These are phyloP conservation scores for Plectus sambesii DNA, from an alignment of 1,140 invertebrate species.

Conservation along the genomic window DNA sequence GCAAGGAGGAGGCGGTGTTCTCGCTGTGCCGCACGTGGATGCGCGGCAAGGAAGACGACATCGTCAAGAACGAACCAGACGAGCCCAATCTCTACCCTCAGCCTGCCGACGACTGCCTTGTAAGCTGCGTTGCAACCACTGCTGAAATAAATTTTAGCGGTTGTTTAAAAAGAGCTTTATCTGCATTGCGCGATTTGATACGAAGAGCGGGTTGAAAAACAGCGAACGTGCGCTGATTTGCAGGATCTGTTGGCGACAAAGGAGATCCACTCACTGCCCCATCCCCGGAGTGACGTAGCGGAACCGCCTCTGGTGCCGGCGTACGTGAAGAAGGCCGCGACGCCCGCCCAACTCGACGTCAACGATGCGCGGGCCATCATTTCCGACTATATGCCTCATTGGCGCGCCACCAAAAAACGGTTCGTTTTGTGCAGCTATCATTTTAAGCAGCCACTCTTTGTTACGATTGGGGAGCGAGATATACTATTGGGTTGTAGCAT, in stretches of 20 bases:
- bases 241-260: slow-evolving; percentile 33
- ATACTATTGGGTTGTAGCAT: neutral
- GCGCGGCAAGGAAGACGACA: slow-evolving; percentile 37
- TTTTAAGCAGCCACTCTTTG: neutral
- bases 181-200: neutral
- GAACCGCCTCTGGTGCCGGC: slow-evolving; percentile 3
- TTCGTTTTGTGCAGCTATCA: slow-evolving; percentile 1
- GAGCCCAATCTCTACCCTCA: slow-evolving; percentile 3
- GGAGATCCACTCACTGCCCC: slow-evolving; percentile 24
- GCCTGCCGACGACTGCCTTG: slow-evolving; percentile 13
- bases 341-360: neutral
- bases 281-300: slow-evolving; percentile 12
- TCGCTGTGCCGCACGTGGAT: slow-evolving; percentile 32
- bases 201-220: slow-evolving; percentile 4
- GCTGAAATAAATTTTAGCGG: neutral
- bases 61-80: slow-evolving; percentile 14
- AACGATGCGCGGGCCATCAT: slow-evolving; percentile 12
- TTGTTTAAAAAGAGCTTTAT: neutral
- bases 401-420: slow-evolving; percentile 31
- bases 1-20: slow-evolving; percentile 23
- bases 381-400: slow-evolving; percentile 22
- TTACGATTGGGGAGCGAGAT: too few relatives aligned
- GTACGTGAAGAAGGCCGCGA: neutral
- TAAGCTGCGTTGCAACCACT: slow-evolving; percentile 8
- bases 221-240: neutral